phyloP scores from a whole-genome alignment of 2,888 invertebrate genomes.

The Sepiola atlantica region DNA sequence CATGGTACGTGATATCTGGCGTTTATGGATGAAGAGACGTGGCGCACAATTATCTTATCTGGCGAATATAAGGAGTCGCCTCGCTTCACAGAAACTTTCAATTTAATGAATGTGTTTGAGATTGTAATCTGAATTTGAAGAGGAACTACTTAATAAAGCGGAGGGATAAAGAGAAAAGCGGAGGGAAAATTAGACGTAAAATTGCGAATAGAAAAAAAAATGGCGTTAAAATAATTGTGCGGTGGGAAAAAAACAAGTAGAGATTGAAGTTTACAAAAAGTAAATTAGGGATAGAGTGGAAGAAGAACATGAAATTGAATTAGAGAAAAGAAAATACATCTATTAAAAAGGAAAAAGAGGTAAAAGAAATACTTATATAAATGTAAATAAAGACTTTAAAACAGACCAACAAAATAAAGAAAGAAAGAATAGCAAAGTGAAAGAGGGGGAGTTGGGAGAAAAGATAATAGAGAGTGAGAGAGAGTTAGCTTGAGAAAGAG shows the following conservation, averaged over 20 bases:
- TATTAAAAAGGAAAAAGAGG: too few relatives aligned
- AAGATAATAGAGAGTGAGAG: background rate
- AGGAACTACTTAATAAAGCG: background rate
- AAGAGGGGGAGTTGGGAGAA: background rate
- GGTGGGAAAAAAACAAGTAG: background rate
- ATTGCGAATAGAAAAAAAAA: background rate
- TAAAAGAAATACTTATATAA: too few relatives aligned
- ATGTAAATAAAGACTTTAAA: background rate
- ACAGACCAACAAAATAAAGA: background rate
- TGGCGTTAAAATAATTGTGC: background rate
- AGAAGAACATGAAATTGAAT: too few relatives aligned
- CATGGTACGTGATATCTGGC: conserved; percentile 13
- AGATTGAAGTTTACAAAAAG: background rate
- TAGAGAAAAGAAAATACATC: too few relatives aligned
- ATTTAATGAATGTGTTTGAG: conserved; percentile 21
- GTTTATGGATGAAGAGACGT: background rate
- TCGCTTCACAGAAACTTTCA: conserved; percentile 32
- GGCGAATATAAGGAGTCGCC: conserved; percentile 8
- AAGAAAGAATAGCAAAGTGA: background rate
- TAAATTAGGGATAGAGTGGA: too few relatives aligned
- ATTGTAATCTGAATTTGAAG: conserved; percentile 32
- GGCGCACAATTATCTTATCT: conserved; percentile 12
- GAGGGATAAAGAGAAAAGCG: background rate
- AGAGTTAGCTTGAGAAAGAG: background rate
- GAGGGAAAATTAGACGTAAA: conserved; percentile 10